phyloP scores from a whole-genome alignment of 2,888 invertebrate genomes.

The Muschampia plurimacula region DNA sequence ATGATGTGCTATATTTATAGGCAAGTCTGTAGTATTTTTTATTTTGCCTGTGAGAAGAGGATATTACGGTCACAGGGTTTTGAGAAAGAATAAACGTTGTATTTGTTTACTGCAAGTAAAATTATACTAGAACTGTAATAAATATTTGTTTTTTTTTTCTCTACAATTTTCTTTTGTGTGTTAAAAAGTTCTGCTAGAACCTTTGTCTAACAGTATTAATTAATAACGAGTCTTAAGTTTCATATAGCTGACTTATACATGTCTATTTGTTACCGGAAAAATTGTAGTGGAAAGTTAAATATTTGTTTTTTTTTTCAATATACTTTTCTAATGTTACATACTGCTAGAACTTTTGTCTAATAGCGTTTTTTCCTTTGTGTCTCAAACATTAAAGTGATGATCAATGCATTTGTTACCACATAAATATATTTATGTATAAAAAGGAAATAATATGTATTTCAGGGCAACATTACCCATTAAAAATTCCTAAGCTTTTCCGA shows the following conservation, averaged over 20 bases:
- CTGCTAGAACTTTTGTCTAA: too few species aligned
- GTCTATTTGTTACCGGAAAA: too few species aligned
- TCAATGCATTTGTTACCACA: too few species aligned
- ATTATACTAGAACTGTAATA: neutral
- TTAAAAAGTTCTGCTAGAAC: neutral
- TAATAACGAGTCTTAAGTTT: neutral
- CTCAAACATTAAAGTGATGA: too few species aligned
- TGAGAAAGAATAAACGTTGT: neutral
- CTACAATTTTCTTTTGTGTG: neutral
- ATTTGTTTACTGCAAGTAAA: neutral
- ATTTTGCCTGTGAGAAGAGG: neutral
- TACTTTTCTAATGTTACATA: too few species aligned
- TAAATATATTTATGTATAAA: too few species aligned
- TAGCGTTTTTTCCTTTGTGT: too few species aligned
- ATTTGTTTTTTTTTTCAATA: too few species aligned
- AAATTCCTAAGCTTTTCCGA: neutral
- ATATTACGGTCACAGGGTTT: constrained; percentile 1
- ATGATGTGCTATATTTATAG: neutral
- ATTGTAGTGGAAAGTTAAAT: too few species aligned
- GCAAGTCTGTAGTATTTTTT: neutral
- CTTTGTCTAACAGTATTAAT: neutral
- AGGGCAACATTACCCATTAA: too few species aligned
- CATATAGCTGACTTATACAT: too few species aligned
- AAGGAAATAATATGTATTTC: too few species aligned
- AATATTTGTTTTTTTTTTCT: neutral